Conservation (phyloP, 2,113 vertebrate species). For the Naja naja region DNA sequence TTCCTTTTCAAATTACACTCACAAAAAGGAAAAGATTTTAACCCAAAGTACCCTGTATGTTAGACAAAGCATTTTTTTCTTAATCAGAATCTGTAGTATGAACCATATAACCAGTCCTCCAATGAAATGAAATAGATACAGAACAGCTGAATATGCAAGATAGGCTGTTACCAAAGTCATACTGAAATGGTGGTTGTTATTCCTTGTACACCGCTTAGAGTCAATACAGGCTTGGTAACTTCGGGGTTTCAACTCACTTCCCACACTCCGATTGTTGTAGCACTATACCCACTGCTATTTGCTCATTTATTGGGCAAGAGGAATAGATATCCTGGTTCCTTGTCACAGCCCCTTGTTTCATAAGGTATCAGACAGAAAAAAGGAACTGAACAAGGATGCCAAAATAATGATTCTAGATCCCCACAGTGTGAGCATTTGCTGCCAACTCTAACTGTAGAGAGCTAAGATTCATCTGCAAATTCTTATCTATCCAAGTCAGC, state of each 20-base stretch:
- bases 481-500: neutral
- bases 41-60: neutral
- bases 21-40: neutral
- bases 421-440: neutral
- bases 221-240: neutral
- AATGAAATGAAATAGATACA: neutral
- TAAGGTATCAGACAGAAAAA: neutral
- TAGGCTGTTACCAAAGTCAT: neutral
- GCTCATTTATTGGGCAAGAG: neutral
- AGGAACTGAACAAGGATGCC: neutral
- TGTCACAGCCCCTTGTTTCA: neutral
- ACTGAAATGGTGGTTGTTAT: neutral
- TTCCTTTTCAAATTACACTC: neutral
- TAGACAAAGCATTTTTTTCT: neutral
- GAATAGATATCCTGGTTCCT: neutral
- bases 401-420: neutral
- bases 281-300: neutral
- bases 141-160: neutral
- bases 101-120: neutral
- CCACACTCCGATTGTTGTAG: neutral
- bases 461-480: neutral
- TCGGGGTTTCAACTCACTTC: neutral
- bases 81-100: neutral
- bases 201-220: neutral
- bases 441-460: neutral